These are phyloP conservation scores for Linnaemya vulpina DNA, from an alignment of 2,888 invertebrate species.

Conservation along the genomic window DNA sequence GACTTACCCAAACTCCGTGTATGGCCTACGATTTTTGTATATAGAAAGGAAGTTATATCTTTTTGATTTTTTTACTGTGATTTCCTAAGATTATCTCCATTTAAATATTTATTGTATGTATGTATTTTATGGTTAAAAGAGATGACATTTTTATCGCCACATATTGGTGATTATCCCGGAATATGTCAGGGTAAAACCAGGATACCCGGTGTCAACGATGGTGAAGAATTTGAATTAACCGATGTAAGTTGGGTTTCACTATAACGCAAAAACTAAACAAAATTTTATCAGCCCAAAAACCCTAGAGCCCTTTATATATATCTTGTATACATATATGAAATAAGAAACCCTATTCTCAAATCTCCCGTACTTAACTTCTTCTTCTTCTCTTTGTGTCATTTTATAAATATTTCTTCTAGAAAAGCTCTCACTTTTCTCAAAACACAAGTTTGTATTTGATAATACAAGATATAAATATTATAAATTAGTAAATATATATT, in stretches of 20 bases:
- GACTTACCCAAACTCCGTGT: constrained; percentile 5
- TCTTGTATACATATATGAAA: constrained; percentile 71
- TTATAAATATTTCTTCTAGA: constrained; percentile 46
- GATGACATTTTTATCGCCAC: constrained; percentile 91
- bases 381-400: constrained; percentile 39
- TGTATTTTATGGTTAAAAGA: constrained; percentile 84
- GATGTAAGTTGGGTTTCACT: constrained; percentile 88
- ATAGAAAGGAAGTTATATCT: constrained; percentile 31
- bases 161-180: constrained; percentile 94
- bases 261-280: constrained; percentile 3
- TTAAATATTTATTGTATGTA: constrained; percentile 41
- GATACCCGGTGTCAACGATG: constrained; percentile 98
- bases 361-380: constrained; percentile 58
- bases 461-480: constrained; percentile 64
- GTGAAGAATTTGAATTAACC: constrained; percentile 92
- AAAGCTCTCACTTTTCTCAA: constrained; percentile 44
- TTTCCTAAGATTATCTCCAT: constrained; percentile 31
- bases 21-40: constrained; percentile 41
- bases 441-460: constrained; percentile 56
- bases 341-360: constrained; percentile 63
- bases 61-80: constrained; percentile 12
- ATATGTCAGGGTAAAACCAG: constrained; percentile 97
- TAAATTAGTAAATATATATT: constrained; percentile 70
- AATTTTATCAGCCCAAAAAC: constrained; percentile 25
- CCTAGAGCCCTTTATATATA: constrained; percentile 34